Conservation (phyloP, 2,113 vertebrate genomes). For the Clarias macrocephalus region DNA sequence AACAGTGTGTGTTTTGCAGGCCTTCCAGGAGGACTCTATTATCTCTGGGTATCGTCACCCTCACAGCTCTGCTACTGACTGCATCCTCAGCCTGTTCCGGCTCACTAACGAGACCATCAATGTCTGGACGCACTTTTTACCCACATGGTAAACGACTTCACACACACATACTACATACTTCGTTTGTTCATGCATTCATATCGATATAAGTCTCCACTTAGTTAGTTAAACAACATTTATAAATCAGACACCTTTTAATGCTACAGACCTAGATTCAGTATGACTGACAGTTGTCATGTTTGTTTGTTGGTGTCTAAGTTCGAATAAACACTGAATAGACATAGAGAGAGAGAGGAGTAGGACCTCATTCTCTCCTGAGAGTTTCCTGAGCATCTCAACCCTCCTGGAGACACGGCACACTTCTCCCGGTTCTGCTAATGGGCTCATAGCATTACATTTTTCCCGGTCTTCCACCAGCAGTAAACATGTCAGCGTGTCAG, state of each 20-base stretch:
- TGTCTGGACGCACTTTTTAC: constrained; percentile 93
- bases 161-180: background rate
- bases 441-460: constrained; percentile 29
- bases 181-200: background rate
- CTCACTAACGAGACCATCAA: constrained; percentile 96
- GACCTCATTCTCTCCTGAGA: background rate
- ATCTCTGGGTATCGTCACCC: constrained; percentile 90
- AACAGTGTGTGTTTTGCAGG: constrained; percentile 64
- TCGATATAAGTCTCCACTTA: background rate
- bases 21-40: constrained; percentile 88
- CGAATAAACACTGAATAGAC: background rate
- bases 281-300: constrained; percentile 22
- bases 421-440: constrained; percentile 31
- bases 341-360: constrained; percentile 9
- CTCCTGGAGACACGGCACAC: constrained; percentile 24
- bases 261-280: constrained; percentile 5
- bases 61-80: constrained; percentile 81
- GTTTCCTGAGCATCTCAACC: constrained; percentile 4
- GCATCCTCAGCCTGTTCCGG: constrained; percentile 89
- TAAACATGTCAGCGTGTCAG: constrained; percentile 37
- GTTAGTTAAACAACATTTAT: background rate
- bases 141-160: constrained; percentile 77
- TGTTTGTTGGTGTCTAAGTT: constrained; percentile 31
- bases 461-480: background rate
- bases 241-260: background rate